Conservation (phyloP, 92 coral and sea anemone genomes). For the Bergia puertoricense region DNA sequence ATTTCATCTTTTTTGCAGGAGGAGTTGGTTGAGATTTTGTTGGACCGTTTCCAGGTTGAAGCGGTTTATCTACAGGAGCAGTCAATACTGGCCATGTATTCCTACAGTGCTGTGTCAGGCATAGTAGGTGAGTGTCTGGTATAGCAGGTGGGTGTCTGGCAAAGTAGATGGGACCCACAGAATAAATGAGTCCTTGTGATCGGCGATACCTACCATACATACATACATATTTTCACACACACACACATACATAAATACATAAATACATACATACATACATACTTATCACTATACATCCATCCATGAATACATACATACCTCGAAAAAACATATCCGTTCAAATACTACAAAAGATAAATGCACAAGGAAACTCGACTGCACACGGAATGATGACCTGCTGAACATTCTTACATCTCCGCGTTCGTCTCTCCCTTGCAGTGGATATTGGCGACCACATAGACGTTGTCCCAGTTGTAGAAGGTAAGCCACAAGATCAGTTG, state of each 20-base stretch:
- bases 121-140: conserved; percentile 92
- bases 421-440: conserved; percentile 52
- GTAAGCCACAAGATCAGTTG: conserved; percentile 40
- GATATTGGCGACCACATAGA: conserved; percentile 95
- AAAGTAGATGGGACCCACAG: conserved; percentile 70
- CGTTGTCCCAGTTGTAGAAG: conserved; percentile 93
- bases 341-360: no score
- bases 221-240: no score
- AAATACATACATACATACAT: no score
- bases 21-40: conserved; percentile 76
- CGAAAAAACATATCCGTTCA: no score
- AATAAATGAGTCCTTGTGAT: not conserved
- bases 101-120: conserved; percentile 96
- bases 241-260: no score
- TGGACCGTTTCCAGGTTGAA: conserved; percentile 77
- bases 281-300: no score
- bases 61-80: conserved; percentile 90
- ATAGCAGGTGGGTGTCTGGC: conserved; percentile 93
- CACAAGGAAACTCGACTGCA: no score
- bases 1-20: conserved; percentile 53
- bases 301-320: no score
- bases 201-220: no score
- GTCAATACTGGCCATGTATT: conserved; percentile 91
- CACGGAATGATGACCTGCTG: not conserved
- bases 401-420: not conserved